Evolutionary conservation across 2,888 invertebrate genomes (phyloP).

Genomic region (Onthophagus sagittarius): DNA sequence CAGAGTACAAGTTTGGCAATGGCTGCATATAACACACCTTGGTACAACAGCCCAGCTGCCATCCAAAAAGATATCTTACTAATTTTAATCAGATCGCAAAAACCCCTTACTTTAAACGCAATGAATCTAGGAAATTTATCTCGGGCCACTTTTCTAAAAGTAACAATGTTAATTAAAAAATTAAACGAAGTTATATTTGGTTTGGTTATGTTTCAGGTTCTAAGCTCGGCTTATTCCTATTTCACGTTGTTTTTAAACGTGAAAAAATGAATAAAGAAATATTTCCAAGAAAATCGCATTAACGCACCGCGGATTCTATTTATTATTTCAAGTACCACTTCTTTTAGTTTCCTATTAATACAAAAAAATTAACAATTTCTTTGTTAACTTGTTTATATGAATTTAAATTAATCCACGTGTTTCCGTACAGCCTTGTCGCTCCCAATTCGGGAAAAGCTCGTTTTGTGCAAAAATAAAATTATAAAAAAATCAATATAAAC

Average conservation of each 20-base stretch:
- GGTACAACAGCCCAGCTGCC: constrained; percentile 24
- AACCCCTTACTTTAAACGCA: constrained; percentile 28
- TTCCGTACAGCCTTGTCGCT: too few relatives aligned
- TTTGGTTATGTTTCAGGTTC: constrained; percentile 18
- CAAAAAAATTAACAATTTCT: too few relatives aligned
- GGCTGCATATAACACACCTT: constrained; percentile 26
- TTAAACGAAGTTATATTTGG: neutral
- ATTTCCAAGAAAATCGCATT: too few relatives aligned
- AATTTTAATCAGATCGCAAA: constrained; percentile 28
- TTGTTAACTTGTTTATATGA: too few relatives aligned
- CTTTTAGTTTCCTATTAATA: too few relatives aligned
- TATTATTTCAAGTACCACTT: too few relatives aligned
- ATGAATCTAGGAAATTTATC: constrained; percentile 27
- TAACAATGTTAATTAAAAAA: constrained; percentile 11
- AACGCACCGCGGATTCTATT: too few relatives aligned
- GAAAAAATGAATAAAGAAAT: constrained; percentile 11
- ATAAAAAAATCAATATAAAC: too few relatives aligned
- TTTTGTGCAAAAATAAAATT: too few relatives aligned
- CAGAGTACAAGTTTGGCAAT: constrained; percentile 27
- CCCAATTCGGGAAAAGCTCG: too few relatives aligned
- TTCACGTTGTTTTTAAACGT: constrained; percentile 23
- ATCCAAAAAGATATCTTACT: constrained; percentile 27
- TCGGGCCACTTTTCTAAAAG: constrained; percentile 25
- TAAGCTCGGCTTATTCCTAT: constrained; percentile 24
- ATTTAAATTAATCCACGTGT: too few relatives aligned